These are phyloP conservation scores for Drosophila bunnanda DNA, from an alignment of 2,888 invertebrate species.

Conservation along the genomic window DNA sequence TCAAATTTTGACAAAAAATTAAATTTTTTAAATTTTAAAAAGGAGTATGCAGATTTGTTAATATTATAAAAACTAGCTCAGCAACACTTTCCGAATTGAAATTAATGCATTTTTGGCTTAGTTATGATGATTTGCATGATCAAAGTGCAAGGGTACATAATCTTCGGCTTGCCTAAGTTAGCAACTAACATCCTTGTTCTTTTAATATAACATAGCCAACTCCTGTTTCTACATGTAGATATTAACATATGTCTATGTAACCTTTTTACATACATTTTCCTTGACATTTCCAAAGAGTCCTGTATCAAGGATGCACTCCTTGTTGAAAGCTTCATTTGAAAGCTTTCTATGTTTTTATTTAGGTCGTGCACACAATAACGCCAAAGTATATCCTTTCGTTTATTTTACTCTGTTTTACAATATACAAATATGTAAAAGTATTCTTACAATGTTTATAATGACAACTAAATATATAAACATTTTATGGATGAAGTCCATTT, in stretches of 20 bases:
- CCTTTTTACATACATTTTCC: not conserved
- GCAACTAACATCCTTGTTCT: too few species aligned
- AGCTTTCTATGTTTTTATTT: slow-evolving; percentile 5
- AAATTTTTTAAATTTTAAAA: too few species aligned
- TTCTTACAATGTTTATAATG: not conserved
- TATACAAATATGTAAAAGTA: not conserved
- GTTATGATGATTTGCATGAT: too few species aligned
- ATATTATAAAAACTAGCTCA: too few species aligned
- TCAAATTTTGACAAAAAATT: too few species aligned
- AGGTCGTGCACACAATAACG: not conserved
- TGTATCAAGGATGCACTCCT: not conserved
- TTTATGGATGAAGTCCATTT: not conserved
- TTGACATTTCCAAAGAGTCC: not conserved
- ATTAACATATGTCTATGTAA: not conserved
- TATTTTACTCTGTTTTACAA: too few species aligned
- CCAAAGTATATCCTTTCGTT: not conserved
- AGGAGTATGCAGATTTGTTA: too few species aligned
- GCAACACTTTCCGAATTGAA: too few species aligned
- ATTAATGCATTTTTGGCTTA: too few species aligned
- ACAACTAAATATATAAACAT: not conserved
- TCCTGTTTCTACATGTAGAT: not conserved
- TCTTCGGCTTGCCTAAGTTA: too few species aligned
- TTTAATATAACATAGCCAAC: not conserved
- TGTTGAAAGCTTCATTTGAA: not conserved
- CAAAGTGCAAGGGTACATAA: too few species aligned